Conservation (phyloP, 1,140 invertebrate species). For the Trissolcus basalis region DNA sequence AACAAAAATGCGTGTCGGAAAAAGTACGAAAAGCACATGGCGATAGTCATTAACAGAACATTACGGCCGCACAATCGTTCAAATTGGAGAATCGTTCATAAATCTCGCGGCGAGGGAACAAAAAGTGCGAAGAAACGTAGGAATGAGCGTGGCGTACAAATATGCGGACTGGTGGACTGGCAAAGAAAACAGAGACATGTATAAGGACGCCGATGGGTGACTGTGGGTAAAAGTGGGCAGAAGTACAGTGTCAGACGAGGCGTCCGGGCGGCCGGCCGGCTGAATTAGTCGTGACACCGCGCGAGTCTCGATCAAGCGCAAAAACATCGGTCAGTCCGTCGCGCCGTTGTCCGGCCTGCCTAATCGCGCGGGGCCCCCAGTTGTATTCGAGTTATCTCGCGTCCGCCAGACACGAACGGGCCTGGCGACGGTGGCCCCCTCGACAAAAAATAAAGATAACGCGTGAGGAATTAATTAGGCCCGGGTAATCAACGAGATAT, state of each 20-base stretch:
- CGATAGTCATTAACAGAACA: conserved; percentile 42
- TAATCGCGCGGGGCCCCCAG: conserved; percentile 30
- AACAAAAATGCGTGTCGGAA: conserved; percentile 23
- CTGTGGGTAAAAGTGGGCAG: conserved; percentile 23
- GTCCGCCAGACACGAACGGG: conserved; percentile 40
- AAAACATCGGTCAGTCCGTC: conserved; percentile 38
- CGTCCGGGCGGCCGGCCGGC: conserved; percentile 13
- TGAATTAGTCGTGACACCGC: conserved; percentile 55
- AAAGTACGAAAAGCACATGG: conserved; percentile 37
- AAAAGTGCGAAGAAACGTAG: conserved; percentile 40
- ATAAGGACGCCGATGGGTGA: too few relatives aligned
- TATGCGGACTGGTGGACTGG: conserved; percentile 12
- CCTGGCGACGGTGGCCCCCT: conserved; percentile 51
- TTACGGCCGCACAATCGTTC: conserved; percentile 29
- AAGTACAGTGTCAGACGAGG: conserved; percentile 26
- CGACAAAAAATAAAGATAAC: conserved; percentile 71
- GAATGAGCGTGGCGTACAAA: conserved; percentile 27
- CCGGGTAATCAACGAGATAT: conserved; percentile 73
- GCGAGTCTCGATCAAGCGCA: conserved; percentile 49
- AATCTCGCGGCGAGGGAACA: conserved; percentile 25
- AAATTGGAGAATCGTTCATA: conserved; percentile 47
- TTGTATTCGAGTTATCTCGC: conserved; percentile 46
- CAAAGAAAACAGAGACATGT: conserved; percentile 8
- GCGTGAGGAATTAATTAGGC: conserved; percentile 74
- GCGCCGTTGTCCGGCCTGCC: conserved; percentile 8